Evolutionary conservation across 2,113 vertebrate species (phyloP), one percentile per base, ranked within the genome.

Genomic region (Limnothrissa miodon): DNA sequence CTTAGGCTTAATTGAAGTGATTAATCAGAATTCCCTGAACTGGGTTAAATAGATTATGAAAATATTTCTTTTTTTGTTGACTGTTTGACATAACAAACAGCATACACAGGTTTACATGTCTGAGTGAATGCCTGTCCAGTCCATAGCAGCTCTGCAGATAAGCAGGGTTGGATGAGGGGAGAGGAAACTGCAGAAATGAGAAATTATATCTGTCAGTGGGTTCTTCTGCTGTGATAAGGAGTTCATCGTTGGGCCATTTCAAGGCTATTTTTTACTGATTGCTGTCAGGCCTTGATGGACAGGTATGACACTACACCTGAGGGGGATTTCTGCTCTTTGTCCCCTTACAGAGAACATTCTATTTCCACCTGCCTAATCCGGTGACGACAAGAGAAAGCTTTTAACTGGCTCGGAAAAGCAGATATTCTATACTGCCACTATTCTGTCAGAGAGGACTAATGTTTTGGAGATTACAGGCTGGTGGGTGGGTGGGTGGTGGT

Each of bases 171-270:
- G 51, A 81, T 80, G 85, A 33, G 81, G 81, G 85, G 78, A 89
- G 79, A 25, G 33, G 83, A 62, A 81, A 53, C 83, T 83, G 83
- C 79, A 82, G 66, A 88, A 90, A 86, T 87, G 85, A 86, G 84
- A 90, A 90, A 88, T 86, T 19, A 80, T 85, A 90, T 89, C 85
- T 80, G 84, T 79, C 80, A 39, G 80, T 78, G 80, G 56, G 82
- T 70, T 87, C 25, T 53, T 53, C 45, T 62, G n/a, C 11, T 78
- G 45, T 82, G 83, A 87, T 86, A 87, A 88, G 82, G 83, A 48
- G n/a, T 86, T 87, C 25, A 78, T 80, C 56, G 33, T 83, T 84
- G 21, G 81, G 78, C 70, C 81, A 56, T 86, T 86, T 86, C 39
- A 85, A 66, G 46, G 74, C 25, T 82, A 79, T 56, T 84, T 81